Evolutionary conservation across 1,140 invertebrate genomes (phyloP).

Genomic region (Ostrea denselamellosa): DNA sequence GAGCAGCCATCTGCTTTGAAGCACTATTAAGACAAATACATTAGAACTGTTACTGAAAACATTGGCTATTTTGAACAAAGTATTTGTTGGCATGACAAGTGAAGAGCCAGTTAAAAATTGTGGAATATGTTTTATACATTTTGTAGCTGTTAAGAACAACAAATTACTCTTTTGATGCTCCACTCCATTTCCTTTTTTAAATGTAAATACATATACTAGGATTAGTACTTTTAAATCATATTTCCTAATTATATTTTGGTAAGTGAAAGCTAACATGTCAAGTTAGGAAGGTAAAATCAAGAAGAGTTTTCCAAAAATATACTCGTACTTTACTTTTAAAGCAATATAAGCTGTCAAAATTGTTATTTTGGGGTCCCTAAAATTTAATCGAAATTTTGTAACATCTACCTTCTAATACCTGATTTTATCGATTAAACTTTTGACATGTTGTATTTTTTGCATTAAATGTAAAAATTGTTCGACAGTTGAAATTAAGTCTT

Average conservation of each 20-base stretch:
- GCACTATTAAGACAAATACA: neutral
- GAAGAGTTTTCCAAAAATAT: too few relatives aligned
- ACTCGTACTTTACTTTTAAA: too few relatives aligned
- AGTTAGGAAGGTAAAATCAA: neutral
- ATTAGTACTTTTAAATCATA: neutral
- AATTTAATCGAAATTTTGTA: too few relatives aligned
- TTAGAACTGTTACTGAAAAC: slow-evolving; percentile 19
- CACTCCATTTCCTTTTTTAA: neutral
- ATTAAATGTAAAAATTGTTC: too few relatives aligned
- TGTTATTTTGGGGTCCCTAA: too few relatives aligned
- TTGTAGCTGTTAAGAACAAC: slow-evolving; percentile 17
- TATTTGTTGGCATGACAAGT: slow-evolving; percentile 7
- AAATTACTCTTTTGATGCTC: slow-evolving; percentile 25
- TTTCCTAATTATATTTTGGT: neutral
- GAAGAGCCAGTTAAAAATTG: neutral
- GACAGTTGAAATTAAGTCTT: too few relatives aligned
- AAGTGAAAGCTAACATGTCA: neutral
- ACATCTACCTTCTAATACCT: too few relatives aligned
- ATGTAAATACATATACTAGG: neutral
- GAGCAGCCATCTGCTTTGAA: neutral
- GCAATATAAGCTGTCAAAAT: too few relatives aligned
- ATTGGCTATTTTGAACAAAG: neutral
- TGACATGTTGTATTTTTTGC: too few relatives aligned
- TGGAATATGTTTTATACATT: neutral
- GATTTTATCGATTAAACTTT: too few relatives aligned